Evolutionary conservation across 2,797 vertebrate species (phyloP), one percentile per base, ranked within the genome.

Genomic region (Sitta carolinensis): DNA sequence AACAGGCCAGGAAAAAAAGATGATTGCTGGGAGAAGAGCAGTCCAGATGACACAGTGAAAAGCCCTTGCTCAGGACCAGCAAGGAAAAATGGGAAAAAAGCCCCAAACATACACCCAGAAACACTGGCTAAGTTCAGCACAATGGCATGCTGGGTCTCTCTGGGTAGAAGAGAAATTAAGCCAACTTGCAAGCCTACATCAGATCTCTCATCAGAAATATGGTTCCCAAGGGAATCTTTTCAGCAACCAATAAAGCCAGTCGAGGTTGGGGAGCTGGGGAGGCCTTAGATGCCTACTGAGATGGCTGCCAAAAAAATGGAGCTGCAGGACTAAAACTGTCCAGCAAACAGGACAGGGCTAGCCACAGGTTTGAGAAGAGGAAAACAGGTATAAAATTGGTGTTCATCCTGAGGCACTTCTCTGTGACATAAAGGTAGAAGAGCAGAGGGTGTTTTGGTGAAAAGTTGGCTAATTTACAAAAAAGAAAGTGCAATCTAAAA

Each of bases 31-130:
- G 72, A 89, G 43, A 38, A 58, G 38, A 67, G 36, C 17, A 55
- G 52, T 42, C 66, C 78, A 72, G 47, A 51, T 34, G 27, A 78
- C 48, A 57, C 16, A 52, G 45, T 34, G 32, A 87, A 92, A 91
- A 83, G 22, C 3, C 23, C 16, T 77, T 77, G 34, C 43, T 79
- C 45, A 30, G 36, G 36, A 83, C 5, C 29, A 85, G 45, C n/a
- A 64, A 58, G 57, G 10, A 62, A 45, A 70, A 74, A 34, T 6
- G 1, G 10, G 32, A 22, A 3, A 23, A 43, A 78, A 74, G 2
- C 0, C 0, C 1, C 29, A 51, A 43, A 72, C 18, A 79, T 34
- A 72, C 6, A 14, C 8, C 16, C 5, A 66, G 59, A 72, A 73
- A 76, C 14, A 50, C 3, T 2, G 4, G 16, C 16, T 43, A 79